Evolutionary conservation across 2,113 vertebrate species (phyloP).

Genomic region (Tamias sibiricus): DNA sequence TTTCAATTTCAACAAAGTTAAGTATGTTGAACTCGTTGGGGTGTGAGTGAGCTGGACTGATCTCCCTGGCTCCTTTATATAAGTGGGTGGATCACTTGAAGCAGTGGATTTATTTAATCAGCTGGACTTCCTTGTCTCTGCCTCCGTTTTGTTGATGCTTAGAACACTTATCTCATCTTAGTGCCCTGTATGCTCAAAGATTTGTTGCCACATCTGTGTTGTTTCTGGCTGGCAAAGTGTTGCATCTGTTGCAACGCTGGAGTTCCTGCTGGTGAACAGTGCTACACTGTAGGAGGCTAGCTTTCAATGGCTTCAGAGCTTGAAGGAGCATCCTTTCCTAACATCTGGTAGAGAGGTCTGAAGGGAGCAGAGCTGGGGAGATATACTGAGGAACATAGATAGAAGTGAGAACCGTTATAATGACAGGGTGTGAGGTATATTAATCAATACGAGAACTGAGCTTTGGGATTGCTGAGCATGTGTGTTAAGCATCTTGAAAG

Average conservation of each 20-base stretch:
- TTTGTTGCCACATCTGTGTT: neutral
- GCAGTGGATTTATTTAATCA: neutral
- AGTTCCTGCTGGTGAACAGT: neutral
- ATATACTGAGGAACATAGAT: neutral
- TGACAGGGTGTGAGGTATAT: too few species aligned
- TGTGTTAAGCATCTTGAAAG: neutral
- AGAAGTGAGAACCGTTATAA: neutral
- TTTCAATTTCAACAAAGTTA: neutral
- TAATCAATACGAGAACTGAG: neutral
- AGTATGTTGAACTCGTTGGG: neutral
- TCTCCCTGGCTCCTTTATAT: neutral
- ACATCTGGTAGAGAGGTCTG: neutral
- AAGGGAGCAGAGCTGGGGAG: neutral
- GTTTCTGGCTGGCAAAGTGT: conserved; percentile 31
- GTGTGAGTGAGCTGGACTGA: neutral
- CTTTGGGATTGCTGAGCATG: neutral
- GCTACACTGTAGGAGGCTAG: fast-evolving
- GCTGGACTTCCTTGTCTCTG: neutral
- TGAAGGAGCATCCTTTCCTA: neutral
- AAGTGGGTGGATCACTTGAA: neutral
- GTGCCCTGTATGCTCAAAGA: neutral
- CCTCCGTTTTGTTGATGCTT: neutral
- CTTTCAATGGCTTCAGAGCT: neutral
- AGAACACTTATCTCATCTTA: conserved; percentile 11
- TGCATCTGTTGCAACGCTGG: neutral